Percentiles rank a stretch among this genome's conserved stretches.
These are phyloP conservation scores for Alcis repandata DNA, from an alignment of 2,888 invertebrate species.

Conservation along the genomic window DNA sequence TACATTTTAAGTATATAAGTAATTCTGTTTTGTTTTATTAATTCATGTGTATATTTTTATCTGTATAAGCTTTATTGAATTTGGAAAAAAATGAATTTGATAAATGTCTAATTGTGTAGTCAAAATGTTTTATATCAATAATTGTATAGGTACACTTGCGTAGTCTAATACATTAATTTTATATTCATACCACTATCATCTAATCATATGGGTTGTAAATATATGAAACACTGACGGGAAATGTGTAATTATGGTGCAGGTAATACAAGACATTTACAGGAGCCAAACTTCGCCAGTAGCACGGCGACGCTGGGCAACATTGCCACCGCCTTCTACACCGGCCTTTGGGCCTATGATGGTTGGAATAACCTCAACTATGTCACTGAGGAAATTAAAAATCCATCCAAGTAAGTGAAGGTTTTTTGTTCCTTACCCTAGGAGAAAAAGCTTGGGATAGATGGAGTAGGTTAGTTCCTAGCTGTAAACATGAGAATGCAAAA, in stretches of 20 bases:
- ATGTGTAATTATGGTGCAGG: slow-evolving; percentile 88
- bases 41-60: too few relatives aligned
- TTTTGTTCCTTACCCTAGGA: too few relatives aligned
- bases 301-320: slow-evolving; percentile 93
- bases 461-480: too few relatives aligned
- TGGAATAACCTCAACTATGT: slow-evolving; percentile 99
- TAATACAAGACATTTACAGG: slow-evolving; percentile 94
- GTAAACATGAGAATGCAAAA: too few relatives aligned
- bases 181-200: slow-evolving; percentile 19
- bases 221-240: slow-evolving; percentile 78
- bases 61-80: too few relatives aligned
- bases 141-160: too few relatives aligned
- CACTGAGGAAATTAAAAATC: slow-evolving; percentile 99
- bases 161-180: not conserved
- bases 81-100: too few relatives aligned
- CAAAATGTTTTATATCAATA: too few relatives aligned
- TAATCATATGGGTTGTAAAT: slow-evolving; percentile 70
- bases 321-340: slow-evolving; percentile 97
- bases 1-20: too few relatives aligned
- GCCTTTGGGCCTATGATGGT: slow-evolving; percentile 98
- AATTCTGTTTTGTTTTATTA: too few relatives aligned
- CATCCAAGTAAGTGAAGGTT: slow-evolving; percentile 92
- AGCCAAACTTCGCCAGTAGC: slow-evolving; percentile 91
- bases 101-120: too few relatives aligned
- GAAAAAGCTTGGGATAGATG: too few relatives aligned